Evolutionary conservation across 2,888 invertebrate genomes (phyloP), one percentile per base, ranked within the genome.

Genomic region (Silvanus unidentatus): DNA sequence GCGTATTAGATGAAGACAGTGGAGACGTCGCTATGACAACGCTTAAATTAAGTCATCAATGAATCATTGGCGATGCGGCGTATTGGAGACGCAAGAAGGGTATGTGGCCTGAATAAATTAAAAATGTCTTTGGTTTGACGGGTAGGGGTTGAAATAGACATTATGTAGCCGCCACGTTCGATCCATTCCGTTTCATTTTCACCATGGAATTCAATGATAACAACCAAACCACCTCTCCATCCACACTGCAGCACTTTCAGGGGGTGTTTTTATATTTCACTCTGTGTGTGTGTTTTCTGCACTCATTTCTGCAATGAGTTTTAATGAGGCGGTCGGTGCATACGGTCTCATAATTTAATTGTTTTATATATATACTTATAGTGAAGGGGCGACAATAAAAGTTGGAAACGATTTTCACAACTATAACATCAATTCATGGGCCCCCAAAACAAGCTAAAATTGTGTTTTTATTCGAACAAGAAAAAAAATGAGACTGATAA

Each of bases 31-130:
- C 63, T 60, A 69, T 69, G 65, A 62, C 62, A 57, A 68, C 69
- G 62, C 63, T 65, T 65, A 70, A 70, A 70, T 70, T 70, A 70
- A 70, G 68, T 69, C 69, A 70, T 70, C 69, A 70, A 69, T 69
- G 70, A 69, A 68, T 70, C 68, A 69, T 70, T 68, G 69, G 63
- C 64, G 65, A 68, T 68, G 68, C 65, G 65, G 59, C 57, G 54
- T 58, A 32, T 40, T 30, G 29, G 39, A 22, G 39, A 28, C 28
- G 39, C 28, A 27, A 16, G 28, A 28, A 39, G 30, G 41, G 41
- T 28, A 32, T 28, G n/a, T 37, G 49, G 53, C 43, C 53, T 54
- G 65, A 64, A 65, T 66, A 66, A 65, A 66, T 66, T 66, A 64
- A 65, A 66, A 66, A 66, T 63, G 64, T 65, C 63, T 59, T 58